Evolutionary conservation across 1,140 invertebrate genomes (phyloP).

Genomic region (Drosophila repletoides): DNA sequence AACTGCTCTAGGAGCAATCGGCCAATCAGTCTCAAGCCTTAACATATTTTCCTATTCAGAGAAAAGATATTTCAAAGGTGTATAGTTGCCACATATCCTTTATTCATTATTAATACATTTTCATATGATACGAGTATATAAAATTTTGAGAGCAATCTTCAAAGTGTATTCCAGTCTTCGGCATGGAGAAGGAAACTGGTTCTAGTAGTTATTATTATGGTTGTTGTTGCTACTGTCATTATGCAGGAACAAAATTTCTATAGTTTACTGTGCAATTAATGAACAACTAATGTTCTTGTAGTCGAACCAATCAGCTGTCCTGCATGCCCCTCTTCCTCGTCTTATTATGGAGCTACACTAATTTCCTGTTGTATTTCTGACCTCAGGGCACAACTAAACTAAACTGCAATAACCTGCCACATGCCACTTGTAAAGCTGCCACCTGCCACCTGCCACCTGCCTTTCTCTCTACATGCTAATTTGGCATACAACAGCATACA

Average conservation of each 20-base stretch:
- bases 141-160: no score
- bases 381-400: background rate
- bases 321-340: background rate
- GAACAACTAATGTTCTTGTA: slow-evolving; percentile 56
- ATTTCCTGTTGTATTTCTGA: slow-evolving; percentile 27
- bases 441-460: slow-evolving; percentile 12
- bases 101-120: no score
- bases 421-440: background rate
- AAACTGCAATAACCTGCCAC: background rate
- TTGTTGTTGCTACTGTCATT: slow-evolving; percentile 22
- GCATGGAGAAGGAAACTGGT: no score
- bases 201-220: background rate
- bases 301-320: slow-evolving; percentile 2
- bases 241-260: slow-evolving; percentile 30
- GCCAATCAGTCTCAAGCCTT: no score
- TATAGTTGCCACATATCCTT: no score
- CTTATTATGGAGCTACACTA: background rate
- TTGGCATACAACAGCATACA: slow-evolving; percentile 2
- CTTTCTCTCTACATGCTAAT: background rate
- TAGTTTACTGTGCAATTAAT: slow-evolving; percentile 56
- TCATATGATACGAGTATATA: no score
- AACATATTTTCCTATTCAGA: no score
- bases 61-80: no score
- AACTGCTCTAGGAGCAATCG: no score
- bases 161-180: no score